A percentile compares a stretch with the other conserved stretches of the same genome.
phyloP scores from a whole-genome alignment of 2,113 vertebrate species.

The Periophthalmus modestus region DNA sequence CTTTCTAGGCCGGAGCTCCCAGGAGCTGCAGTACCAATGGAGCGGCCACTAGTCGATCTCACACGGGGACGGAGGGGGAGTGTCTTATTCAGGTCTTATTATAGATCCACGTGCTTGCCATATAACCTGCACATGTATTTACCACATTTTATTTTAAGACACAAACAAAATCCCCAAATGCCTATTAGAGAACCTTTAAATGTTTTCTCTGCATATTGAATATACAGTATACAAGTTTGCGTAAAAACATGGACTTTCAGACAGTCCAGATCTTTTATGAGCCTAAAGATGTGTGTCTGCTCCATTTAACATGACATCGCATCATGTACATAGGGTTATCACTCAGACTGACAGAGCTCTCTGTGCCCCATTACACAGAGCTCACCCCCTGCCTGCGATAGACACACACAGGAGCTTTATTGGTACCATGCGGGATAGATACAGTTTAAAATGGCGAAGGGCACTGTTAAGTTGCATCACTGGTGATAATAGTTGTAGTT shows the following conservation, averaged over 20 bases:
- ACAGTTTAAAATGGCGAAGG: conserved; percentile 27
- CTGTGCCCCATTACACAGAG: neutral
- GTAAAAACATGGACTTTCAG: conserved; percentile 1
- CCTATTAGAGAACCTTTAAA: neutral
- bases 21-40: too few species aligned
- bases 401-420: conserved; percentile 15
- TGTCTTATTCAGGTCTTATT: too few species aligned
- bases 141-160: too few species aligned
- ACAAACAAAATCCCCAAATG: neutral
- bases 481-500: neutral
- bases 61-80: too few species aligned
- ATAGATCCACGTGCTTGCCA: too few species aligned
- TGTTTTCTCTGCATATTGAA: neutral
- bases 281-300: conserved; percentile 15
- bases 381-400: neutral
- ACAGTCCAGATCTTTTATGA: neutral
- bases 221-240: neutral
- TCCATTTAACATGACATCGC: conserved; percentile 3
- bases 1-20: too few species aligned
- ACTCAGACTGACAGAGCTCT: conserved; percentile 12
- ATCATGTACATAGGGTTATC: conserved; percentile 9
- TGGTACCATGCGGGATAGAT: conserved; percentile 21
- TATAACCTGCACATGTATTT: too few species aligned
- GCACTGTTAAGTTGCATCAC: neutral
- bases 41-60: too few species aligned